These are phyloP conservation scores for Gracilinanus agilis DNA, from an alignment of 2,113 vertebrate species.

Conservation along the genomic window DNA sequence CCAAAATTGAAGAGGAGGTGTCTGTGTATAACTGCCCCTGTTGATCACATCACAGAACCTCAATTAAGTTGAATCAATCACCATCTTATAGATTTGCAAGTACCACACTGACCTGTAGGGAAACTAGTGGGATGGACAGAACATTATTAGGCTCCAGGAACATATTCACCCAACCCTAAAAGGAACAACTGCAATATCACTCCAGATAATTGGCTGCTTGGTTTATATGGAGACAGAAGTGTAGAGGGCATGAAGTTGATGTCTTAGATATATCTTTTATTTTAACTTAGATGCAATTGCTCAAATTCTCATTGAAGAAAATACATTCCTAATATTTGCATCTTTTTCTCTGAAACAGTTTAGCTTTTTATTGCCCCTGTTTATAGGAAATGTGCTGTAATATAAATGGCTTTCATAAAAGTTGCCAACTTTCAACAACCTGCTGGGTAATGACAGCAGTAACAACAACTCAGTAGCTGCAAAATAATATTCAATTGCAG, in stretches of 20 bases:
- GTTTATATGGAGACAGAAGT: not conserved
- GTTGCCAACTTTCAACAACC: conserved; percentile 78
- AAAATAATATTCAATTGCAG: conserved; percentile 80
- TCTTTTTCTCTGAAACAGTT: conserved; percentile 77
- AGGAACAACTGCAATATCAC: not conserved
- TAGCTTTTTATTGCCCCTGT: conserved; percentile 79
- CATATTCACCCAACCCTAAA: not conserved
- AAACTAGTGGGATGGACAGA: not conserved
- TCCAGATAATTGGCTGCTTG: not conserved
- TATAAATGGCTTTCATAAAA: conserved; percentile 83
- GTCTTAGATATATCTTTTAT: conserved; percentile 47
- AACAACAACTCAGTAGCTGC: conserved; percentile 73
- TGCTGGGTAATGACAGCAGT: conserved; percentile 77
- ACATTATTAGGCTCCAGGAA: conserved; percentile 1
- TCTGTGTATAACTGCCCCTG: not conserved
- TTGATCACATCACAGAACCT: not conserved
- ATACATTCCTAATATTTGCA: conserved; percentile 79
- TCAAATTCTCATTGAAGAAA: conserved; percentile 76
- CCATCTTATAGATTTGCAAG: not conserved
- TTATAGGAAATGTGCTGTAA: conserved; percentile 79
- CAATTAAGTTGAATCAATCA: not conserved
- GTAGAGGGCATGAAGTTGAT: not conserved
- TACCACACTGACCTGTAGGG: not conserved
- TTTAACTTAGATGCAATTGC: conserved; percentile 66
- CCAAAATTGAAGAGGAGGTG: not conserved